A percentile compares a stretch with the other conserved stretches of the same genome.
Conservation (phyloP, 2,888 invertebrate species). For the Hylaea fasciaria region DNA sequence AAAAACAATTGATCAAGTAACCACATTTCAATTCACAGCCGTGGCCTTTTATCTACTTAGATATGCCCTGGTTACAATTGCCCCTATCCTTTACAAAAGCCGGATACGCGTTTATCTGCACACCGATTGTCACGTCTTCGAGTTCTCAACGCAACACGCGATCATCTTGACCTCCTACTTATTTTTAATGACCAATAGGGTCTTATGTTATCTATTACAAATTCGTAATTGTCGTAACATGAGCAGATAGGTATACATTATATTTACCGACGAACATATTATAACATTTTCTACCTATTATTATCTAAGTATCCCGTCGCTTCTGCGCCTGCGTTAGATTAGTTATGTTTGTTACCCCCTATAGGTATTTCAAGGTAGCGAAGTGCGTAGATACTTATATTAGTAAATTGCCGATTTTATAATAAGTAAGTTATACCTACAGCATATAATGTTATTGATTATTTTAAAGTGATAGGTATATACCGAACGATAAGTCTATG, state of each 20-base stretch:
- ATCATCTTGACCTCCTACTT: slow-evolving; percentile 57
- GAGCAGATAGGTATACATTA: neutral
- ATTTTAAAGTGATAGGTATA: too few species aligned
- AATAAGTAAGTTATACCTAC: too few species aligned
- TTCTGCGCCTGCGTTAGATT: too few species aligned
- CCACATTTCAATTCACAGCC: neutral
- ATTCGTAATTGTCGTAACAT: neutral
- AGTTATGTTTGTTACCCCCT: too few species aligned
- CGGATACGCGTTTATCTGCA: slow-evolving; percentile 62
- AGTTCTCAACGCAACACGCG: slow-evolving; percentile 43
- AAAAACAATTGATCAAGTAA: neutral
- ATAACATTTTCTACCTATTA: too few species aligned
- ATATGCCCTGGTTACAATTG: slow-evolving; percentile 12
- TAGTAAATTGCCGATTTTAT: too few species aligned
- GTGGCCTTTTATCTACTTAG: slow-evolving; percentile 1
- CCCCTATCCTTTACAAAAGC: slow-evolving; percentile 40
- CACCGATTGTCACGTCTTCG: slow-evolving; percentile 27
- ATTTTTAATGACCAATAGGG: neutral
- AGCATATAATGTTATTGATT: too few species aligned
- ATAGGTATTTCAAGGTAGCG: too few species aligned
- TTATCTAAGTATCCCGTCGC: too few species aligned
- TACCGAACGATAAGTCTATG: too few species aligned
- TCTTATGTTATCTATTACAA: neutral
- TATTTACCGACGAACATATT: too few species aligned
- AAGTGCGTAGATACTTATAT: too few species aligned